A percentile compares a stretch with the other conserved stretches of the same genome.
Conservation (phyloP, 2,797 vertebrate genomes). For the Scolopax rusticola region DNA sequence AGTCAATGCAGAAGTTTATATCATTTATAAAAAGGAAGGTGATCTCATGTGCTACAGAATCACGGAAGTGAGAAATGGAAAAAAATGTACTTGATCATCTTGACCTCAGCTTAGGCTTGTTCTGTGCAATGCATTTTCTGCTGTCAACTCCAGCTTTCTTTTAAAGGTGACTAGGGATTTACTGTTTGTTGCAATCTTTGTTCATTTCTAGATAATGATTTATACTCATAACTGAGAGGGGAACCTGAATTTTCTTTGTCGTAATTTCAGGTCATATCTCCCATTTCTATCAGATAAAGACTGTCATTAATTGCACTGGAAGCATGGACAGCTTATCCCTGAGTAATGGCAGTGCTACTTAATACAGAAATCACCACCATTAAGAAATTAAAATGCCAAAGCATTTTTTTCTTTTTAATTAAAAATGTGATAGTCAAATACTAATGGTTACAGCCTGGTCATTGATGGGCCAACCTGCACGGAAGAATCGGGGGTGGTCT, state of each 20-base stretch:
- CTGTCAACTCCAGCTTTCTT: neutral
- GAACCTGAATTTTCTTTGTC: neutral
- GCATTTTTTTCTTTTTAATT: neutral
- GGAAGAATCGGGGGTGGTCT: neutral
- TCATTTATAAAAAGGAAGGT: slow-evolving; percentile 40
- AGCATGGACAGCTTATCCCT: neutral
- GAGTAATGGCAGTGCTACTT: neutral
- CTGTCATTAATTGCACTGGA: neutral
- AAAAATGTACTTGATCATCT: neutral
- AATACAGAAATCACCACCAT: neutral
- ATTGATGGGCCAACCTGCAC: neutral
- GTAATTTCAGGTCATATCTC: neutral
- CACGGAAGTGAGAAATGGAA: neutral
- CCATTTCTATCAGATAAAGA: neutral
- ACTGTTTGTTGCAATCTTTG: neutral
- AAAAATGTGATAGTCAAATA: neutral
- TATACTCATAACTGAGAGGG: neutral
- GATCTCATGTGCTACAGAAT: slow-evolving; percentile 13
- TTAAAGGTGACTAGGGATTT: neutral
- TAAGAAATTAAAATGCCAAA: neutral
- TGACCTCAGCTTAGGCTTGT: neutral
- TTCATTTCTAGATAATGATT: neutral
- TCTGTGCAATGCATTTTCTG: neutral
- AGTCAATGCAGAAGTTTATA: slow-evolving; percentile 13
- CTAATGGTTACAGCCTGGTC: neutral